A percentile compares a stretch with the other conserved stretches of the same genome.
phyloP scores from a whole-genome alignment of 2,797 vertebrate genomes.

The Karalla daura region DNA sequence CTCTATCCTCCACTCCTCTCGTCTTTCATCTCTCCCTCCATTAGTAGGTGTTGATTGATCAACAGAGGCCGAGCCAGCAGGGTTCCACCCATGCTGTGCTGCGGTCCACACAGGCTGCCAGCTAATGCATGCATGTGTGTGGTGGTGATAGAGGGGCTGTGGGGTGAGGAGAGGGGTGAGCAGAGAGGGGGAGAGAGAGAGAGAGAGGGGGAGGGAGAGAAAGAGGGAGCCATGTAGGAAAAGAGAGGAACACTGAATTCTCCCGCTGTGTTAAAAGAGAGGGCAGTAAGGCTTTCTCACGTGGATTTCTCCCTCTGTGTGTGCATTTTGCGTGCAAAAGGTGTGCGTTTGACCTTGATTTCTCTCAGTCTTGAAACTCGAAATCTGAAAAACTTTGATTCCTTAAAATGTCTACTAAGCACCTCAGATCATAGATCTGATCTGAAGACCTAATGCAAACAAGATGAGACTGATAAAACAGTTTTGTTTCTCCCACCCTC shows the following conservation, averaged over 20 bases:
- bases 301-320: not conserved
- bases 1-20: conserved; percentile 55
- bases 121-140: conserved; percentile 1
- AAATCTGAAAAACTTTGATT: conserved; percentile 5
- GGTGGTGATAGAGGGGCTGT: too few species aligned
- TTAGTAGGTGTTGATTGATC: conserved; percentile 73
- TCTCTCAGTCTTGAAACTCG: conserved; percentile 35
- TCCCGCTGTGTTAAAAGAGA: conserved; percentile 71
- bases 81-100: conserved; percentile 58
- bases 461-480: not conserved
- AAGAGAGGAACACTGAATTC: conserved; percentile 20
- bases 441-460: too few species aligned
- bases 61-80: conserved; percentile 58
- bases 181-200: too few species aligned
- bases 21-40: conserved; percentile 61
- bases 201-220: too few species aligned
- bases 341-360: conserved; percentile 43
- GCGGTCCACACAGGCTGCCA: conserved; percentile 29
- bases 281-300: conserved; percentile 39
- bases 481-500: not conserved
- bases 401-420: not conserved
- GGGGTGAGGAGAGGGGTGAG: not conserved
- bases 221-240: conserved; percentile 6
- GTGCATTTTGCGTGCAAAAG: conserved; percentile 6
- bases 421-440: not conserved